Percentiles rank a stretch among this genome's conserved stretches.
Evolutionary conservation across 2,113 vertebrate species (phyloP).

Genomic region (Cisticola juncidis): DNA sequence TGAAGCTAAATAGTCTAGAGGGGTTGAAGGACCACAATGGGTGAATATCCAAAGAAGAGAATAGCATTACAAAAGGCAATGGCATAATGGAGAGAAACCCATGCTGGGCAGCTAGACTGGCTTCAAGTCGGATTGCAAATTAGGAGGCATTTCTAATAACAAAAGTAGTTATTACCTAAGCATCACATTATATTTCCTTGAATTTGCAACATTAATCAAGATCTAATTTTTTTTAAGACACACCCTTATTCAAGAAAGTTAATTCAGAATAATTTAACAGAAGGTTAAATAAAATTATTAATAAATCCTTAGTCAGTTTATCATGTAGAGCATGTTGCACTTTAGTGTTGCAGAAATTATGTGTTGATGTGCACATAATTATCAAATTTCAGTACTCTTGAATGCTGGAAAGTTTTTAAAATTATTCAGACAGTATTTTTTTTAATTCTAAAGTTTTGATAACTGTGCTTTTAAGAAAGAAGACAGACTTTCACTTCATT

Average conservation of each 20-base stretch:
- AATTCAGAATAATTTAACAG: neutral
- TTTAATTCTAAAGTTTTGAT: neutral
- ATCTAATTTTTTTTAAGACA: slow-evolving; percentile 12
- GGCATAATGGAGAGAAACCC: neutral
- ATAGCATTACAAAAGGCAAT: neutral
- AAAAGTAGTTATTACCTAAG: neutral
- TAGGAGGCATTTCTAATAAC: neutral
- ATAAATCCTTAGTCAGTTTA: neutral
- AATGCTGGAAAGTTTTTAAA: neutral
- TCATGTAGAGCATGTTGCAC: neutral
- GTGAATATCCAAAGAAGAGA: neutral
- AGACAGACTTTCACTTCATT: neutral
- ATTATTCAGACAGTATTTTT: neutral
- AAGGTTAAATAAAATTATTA: slow-evolving; percentile 10
- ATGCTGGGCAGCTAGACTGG: neutral
- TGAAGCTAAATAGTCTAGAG: neutral
- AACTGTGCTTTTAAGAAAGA: neutral
- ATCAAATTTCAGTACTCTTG: neutral
- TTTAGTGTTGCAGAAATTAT: neutral
- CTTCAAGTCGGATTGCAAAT: neutral
- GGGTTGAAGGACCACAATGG: neutral
- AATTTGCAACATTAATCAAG: neutral
- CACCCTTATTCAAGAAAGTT: neutral
- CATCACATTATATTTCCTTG: neutral
- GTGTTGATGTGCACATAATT: neutral